Evolutionary conservation across 2,113 vertebrate genomes (phyloP).

Genomic region (Oreochromis aureus): DNA sequence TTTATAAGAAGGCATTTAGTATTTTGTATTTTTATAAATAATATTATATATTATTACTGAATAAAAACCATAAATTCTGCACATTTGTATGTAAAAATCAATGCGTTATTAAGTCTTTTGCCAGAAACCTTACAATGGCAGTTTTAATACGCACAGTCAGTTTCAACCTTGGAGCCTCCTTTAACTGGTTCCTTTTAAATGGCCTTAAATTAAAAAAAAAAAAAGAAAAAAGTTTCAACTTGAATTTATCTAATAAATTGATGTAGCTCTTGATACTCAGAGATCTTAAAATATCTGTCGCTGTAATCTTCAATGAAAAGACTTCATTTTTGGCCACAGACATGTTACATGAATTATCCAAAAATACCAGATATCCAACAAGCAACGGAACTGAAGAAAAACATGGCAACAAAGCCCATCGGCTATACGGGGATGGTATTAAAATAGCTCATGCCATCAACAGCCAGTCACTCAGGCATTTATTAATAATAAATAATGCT

Average conservation of each 20-base stretch:
- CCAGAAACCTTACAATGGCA: not conserved
- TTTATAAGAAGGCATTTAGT: not conserved
- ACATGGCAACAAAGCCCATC: constrained; percentile 1
- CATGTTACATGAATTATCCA: not conserved
- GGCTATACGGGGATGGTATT: not conserved
- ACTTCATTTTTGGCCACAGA: not conserved
- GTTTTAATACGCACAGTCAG: not conserved
- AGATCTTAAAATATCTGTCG: not conserved
- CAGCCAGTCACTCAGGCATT: constrained; percentile 52
- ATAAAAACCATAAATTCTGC: not conserved
- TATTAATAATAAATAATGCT: constrained; percentile 57
- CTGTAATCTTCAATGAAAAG: not conserved
- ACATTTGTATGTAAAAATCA: not conserved
- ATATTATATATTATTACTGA: not conserved
- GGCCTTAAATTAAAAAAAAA: not conserved
- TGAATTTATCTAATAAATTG: not conserved
- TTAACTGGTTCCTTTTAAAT: not conserved
- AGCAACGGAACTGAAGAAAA: not conserved
- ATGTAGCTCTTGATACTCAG: not conserved
- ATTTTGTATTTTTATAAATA: not conserved
- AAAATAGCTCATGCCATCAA: constrained; percentile 52
- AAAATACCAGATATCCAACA: not conserved
- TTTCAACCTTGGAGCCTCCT: not conserved
- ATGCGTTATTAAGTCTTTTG: not conserved
- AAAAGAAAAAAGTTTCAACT: not conserved